phyloP scores from a whole-genome alignment of 2,888 invertebrate genomes.

The Oxyscelio sp. region DNA sequence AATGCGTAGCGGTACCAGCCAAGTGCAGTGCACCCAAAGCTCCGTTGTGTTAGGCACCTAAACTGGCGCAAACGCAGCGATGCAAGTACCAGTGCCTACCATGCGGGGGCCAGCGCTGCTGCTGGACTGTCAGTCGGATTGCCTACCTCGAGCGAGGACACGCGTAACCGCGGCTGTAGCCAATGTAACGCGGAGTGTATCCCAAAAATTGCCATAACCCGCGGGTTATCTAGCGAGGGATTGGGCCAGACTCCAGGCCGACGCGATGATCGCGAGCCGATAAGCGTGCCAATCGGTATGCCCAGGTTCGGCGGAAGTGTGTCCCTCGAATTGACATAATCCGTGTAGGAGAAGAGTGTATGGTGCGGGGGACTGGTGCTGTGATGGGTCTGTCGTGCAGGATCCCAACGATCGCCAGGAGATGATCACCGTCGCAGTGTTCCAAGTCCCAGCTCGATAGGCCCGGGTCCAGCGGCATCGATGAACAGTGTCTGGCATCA shows the following conservation, averaged over 20 bases:
- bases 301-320: conserved; percentile 3
- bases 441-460: conserved; percentile 37
- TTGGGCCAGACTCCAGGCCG: no score
- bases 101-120: conserved; percentile 77
- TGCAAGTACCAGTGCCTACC: conserved; percentile 75
- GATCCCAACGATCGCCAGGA: conserved; percentile 58
- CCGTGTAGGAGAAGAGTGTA: conserved; percentile 6
- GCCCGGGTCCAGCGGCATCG: conserved; percentile 9
- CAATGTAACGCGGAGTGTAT: conserved; percentile 48
- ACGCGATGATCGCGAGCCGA: conserved; percentile 72
- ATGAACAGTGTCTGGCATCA: background rate
- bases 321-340: conserved; percentile 29
- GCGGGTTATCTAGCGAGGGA: no score
- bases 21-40: no score
- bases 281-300: conserved; percentile 55
- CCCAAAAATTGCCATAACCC: no score
- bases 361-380: conserved; percentile 12
- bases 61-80: conserved; percentile 72
- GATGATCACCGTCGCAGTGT: conserved; percentile 75
- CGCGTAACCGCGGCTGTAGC: conserved; percentile 16
- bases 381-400: conserved; percentile 47
- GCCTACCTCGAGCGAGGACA: conserved; percentile 80
- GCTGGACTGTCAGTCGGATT: conserved; percentile 81
- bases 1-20: no score
- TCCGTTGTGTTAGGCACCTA: conserved; percentile 35